phyloP scores from a whole-genome alignment of 2,113 vertebrate genomes.

The Sclerurus mexicanus region DNA sequence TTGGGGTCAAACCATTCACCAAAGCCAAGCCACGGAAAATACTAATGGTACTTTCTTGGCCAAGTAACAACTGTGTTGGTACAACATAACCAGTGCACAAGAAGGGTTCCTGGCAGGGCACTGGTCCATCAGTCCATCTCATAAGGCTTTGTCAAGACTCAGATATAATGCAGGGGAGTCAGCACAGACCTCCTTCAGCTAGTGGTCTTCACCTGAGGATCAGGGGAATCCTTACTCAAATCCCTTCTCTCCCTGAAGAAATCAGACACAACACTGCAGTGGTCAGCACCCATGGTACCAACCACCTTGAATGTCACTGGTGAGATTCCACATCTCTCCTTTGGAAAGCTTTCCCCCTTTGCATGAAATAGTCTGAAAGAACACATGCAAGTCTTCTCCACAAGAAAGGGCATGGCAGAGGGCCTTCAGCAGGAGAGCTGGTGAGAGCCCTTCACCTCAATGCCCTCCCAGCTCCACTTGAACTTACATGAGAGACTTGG shows the following conservation, averaged over 20 bases:
- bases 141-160: neutral
- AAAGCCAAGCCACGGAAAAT: neutral
- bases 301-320: neutral
- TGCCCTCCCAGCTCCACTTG: neutral
- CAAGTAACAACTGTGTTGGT: neutral
- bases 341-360: neutral
- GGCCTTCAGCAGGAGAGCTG: neutral
- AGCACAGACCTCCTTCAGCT: neutral
- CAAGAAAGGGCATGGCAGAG: neutral
- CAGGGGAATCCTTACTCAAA: neutral
- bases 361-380: neutral
- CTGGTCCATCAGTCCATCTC: neutral
- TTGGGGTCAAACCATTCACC: neutral
- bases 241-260: neutral
- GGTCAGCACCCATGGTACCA: neutral
- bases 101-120: neutral
- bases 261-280: neutral
- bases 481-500: neutral
- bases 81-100: neutral
- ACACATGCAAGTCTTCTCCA: neutral
- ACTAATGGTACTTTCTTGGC: accelerated
- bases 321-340: neutral
- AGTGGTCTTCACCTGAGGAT: neutral
- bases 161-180: neutral
- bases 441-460: neutral